Conservation (phyloP, 2,888 invertebrate genomes). For the Epinotia nisella region DNA sequence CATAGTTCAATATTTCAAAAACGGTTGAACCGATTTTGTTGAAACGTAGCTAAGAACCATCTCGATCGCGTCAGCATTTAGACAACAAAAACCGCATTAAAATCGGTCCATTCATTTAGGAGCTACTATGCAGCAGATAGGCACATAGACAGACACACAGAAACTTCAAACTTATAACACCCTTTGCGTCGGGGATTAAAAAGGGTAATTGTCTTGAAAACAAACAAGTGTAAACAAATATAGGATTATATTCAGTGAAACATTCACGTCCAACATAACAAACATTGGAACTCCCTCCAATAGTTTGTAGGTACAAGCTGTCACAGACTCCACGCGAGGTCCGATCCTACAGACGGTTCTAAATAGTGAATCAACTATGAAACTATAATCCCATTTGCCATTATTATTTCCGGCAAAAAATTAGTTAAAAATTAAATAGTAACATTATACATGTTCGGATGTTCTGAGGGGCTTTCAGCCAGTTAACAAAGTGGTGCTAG, state of each 20-base stretch:
- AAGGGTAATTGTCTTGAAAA: slow-evolving; percentile 58
- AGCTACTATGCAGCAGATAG: no score
- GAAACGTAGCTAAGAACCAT: no score
- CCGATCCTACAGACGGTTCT: slow-evolving; percentile 55
- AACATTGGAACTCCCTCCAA: slow-evolving; percentile 68
- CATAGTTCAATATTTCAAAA: no score
- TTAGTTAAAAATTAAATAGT: slow-evolving; percentile 57
- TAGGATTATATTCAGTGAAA: slow-evolving; percentile 84
- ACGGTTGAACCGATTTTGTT: no score
- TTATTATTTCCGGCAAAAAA: slow-evolving; percentile 67
- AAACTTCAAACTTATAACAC: no score
- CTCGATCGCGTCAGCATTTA: no score
- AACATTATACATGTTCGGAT: slow-evolving; percentile 62
- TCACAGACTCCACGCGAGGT: slow-evolving; percentile 59
- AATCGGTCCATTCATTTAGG: no score
- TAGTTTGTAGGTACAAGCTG: slow-evolving; percentile 64
- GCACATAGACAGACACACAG: no score
- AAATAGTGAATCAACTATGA: slow-evolving; percentile 58
- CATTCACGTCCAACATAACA: slow-evolving; percentile 79
- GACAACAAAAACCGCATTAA: no score
- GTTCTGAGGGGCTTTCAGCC: slow-evolving; percentile 63
- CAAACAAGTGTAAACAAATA: slow-evolving; percentile 83
- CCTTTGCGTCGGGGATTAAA: no score
- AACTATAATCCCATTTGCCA: slow-evolving; percentile 80
- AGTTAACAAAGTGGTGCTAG: slow-evolving; percentile 65